phyloP scores from a whole-genome alignment of 2,888 invertebrate genomes.

The Cordilura impudica region DNA sequence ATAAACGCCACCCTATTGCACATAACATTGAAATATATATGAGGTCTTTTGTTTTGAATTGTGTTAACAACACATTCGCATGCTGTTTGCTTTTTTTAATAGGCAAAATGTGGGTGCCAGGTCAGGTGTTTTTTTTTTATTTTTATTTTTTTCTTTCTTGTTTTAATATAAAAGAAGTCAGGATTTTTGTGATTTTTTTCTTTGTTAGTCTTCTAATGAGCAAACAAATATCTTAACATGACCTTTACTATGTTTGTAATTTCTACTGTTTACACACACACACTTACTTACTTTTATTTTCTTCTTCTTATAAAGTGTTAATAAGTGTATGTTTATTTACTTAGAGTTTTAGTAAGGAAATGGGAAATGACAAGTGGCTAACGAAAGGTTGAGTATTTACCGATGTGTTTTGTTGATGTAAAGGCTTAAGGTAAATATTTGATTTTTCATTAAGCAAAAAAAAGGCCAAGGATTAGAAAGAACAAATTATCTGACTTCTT shows the following conservation, averaged over 20 bases:
- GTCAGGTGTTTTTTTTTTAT: slow-evolving; percentile 27
- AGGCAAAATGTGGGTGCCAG: background rate
- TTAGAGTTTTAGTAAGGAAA: slow-evolving; percentile 14
- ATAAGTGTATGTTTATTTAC: slow-evolving; percentile 43
- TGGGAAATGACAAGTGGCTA: slow-evolving; percentile 2
- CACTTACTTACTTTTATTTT: slow-evolving; percentile 38
- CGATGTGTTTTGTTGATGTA: background rate
- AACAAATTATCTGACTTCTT: too few species aligned
- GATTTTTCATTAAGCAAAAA: background rate
- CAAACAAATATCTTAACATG: slow-evolving; percentile 53
- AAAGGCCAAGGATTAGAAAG: background rate
- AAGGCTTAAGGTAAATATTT: slow-evolving; percentile 1
- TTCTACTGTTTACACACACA: background rate
- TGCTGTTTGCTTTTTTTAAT: background rate
- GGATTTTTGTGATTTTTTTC: background rate
- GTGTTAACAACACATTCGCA: slow-evolving; percentile 1
- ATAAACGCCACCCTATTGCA: background rate
- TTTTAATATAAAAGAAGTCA: background rate
- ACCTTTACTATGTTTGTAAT: slow-evolving; percentile 36
- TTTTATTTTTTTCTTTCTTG: slow-evolving; percentile 1
- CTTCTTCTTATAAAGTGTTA: slow-evolving; percentile 36
- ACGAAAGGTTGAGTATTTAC: slow-evolving; percentile 15
- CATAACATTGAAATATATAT: background rate
- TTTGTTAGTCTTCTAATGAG: slow-evolving; percentile 48
- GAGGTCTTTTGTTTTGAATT: background rate